Evolutionary conservation across 2,113 vertebrate genomes (phyloP), one percentile per base, ranked within the genome.

Genomic region (Silurus glanis): DNA sequence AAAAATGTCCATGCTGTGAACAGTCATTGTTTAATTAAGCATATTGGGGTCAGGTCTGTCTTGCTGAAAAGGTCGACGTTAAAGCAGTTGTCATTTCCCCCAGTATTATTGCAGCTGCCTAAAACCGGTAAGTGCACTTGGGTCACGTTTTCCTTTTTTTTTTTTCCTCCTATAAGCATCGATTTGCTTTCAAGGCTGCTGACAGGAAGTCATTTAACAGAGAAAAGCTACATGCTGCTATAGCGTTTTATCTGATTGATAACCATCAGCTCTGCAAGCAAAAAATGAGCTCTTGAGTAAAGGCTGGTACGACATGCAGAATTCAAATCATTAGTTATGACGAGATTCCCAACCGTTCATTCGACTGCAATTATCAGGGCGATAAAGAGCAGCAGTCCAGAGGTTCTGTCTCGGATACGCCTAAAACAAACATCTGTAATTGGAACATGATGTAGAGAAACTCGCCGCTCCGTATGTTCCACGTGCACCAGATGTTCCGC

Each of bases 171-270:
- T 55, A 83, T 85, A 37, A 85, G 84, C 90, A 94, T 92, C 90
- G 94, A 95, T 94, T 94, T 93, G 81, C 89, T 92, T 92, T 94
- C 91, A 91, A 86, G 75, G 88, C 76, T 37, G 58, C 75, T 86
- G 79, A 90, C 91, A 91, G 90, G 83, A 85, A 72, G 25, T 66
- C 72, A 23, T 85, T 76, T 89, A 88, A 87, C 88, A 85, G 59
- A 12, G 83, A 4, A 80, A 86, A 83, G 66, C 64, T 61, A 66
- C 82, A 83, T 75, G 80, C 53, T 83, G 71, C 83, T 59, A 51
- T 64, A 83, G 85, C 80, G 86, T 86, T 37, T 92, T 92, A 92
- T 92, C 89, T 84, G 90, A 59, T 83, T 88, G 90, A 59, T 87
- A 88, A 75, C 61, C 55, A 88, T 84, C 85, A 75, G 66, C 61